phyloP scores from a whole-genome alignment of 92 coral and sea anemone species.

The Paramuricea clavata region DNA sequence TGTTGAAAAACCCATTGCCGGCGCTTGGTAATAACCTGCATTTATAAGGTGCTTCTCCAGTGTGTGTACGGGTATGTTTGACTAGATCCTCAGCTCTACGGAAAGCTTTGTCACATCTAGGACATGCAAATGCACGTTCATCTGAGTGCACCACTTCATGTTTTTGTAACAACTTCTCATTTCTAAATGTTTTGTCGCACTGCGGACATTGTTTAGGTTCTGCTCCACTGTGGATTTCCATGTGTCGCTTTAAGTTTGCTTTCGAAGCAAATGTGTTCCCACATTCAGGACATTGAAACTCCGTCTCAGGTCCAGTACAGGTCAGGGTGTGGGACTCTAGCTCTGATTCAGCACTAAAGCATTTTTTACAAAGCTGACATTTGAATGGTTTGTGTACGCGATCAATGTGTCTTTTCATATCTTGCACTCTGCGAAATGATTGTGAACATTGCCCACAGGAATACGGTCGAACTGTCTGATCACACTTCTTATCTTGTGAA shows the following conservation, averaged over 20 bases:
- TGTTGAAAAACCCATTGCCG: too few relatives aligned
- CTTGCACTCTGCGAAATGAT: conserved; percentile 1
- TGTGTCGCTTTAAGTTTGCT: conserved; percentile 89
- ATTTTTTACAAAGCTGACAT: neutral
- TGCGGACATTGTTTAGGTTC: conserved; percentile 91
- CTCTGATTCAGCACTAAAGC: neutral
- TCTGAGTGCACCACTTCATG: conserved; percentile 13
- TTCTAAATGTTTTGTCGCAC: conserved; percentile 92
- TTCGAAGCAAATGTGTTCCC: conserved; percentile 90
- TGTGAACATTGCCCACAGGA: conserved; percentile 9
- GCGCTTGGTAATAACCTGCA: neutral
- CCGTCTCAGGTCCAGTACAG: neutral
- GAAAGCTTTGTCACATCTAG: neutral
- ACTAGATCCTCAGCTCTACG: conserved; percentile 4
- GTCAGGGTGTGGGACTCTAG: neutral
- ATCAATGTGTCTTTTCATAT: neutral
- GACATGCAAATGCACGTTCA: neutral
- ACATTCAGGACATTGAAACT: conserved; percentile 87
- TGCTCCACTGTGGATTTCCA: conserved; percentile 93
- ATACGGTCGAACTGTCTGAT: neutral
- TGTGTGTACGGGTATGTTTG: conserved; percentile 20
- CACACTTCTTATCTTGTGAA: neutral
- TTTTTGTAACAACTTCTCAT: conserved; percentile 83
- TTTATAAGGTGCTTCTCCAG: neutral
- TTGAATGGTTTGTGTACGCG: neutral